Conservation (phyloP, 2,113 vertebrate species). For the Aix galericulata region DNA sequence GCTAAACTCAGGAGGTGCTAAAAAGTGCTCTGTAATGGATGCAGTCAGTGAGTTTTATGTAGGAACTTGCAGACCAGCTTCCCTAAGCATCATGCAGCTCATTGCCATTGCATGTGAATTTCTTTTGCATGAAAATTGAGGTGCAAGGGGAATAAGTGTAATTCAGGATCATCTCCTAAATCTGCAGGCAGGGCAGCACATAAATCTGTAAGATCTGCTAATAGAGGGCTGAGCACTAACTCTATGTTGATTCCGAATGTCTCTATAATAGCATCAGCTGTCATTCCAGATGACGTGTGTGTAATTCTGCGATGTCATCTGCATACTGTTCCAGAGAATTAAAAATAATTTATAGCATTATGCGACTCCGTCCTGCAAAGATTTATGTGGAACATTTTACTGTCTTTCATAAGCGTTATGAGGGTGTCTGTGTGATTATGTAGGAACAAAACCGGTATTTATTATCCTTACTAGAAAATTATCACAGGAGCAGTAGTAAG, state of each 20-base stretch:
- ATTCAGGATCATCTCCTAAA: not conserved
- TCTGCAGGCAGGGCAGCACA: not conserved
- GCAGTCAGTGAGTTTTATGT: not conserved
- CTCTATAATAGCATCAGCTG: not conserved
- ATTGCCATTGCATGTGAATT: not conserved
- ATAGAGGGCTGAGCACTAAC: not conserved
- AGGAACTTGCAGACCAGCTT: not conserved
- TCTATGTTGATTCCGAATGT: not conserved
- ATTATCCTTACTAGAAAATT: not conserved
- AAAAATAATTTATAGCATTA: not conserved
- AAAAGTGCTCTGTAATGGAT: not conserved
- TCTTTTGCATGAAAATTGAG: not conserved
- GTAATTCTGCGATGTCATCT: conserved; percentile 18
- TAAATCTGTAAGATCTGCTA: not conserved
- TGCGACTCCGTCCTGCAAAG: not conserved
- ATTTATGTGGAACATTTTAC: not conserved
- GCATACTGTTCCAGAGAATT: not conserved
- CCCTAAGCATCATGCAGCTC: not conserved
- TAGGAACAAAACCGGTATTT: not conserved
- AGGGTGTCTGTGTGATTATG: not conserved
- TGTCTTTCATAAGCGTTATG: not conserved
- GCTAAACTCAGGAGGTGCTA: not conserved
- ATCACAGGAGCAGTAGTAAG: not conserved
- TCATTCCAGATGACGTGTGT: not conserved
- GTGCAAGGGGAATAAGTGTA: not conserved